These are phyloP conservation scores for Argyresthia albistria DNA, from an alignment of 2,888 invertebrate genomes.

Conservation along the genomic window DNA sequence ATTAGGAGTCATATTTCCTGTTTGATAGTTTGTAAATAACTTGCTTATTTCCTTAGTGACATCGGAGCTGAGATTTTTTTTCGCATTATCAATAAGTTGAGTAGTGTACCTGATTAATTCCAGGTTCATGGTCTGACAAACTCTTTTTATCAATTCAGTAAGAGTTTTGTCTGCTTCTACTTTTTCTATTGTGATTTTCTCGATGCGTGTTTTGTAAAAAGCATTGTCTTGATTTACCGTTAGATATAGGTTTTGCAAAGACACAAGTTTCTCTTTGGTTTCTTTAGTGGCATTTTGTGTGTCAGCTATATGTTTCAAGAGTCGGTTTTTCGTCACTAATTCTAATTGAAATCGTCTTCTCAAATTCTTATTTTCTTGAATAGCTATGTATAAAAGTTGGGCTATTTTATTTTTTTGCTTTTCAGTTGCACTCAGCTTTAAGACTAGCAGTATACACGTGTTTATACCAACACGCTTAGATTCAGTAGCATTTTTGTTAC, in stretches of 20 bases:
- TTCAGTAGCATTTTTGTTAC: slow-evolving; percentile 10
- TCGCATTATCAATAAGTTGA: slow-evolving; percentile 36
- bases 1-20: too few species aligned
- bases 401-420: slow-evolving; percentile 40
- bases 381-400: slow-evolving; percentile 35
- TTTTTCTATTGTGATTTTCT: slow-evolving; percentile 38
- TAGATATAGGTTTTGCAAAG: slow-evolving; percentile 48
- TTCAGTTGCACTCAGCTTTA: slow-evolving; percentile 35
- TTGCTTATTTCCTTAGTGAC: slow-evolving; percentile 37
- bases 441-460: slow-evolving; percentile 28
- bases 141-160: slow-evolving; percentile 36
- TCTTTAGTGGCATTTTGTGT: slow-evolving; percentile 41
- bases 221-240: slow-evolving; percentile 48
- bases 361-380: slow-evolving; percentile 47
- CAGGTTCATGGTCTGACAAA: slow-evolving; percentile 40
- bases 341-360: slow-evolving; percentile 40
- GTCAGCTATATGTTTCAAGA: slow-evolving; percentile 33
- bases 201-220: slow-evolving; percentile 37
- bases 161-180: slow-evolving; percentile 39
- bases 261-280: slow-evolving; percentile 34
- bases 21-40: slow-evolving; percentile 27
- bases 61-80: slow-evolving; percentile 23
- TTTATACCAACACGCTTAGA: slow-evolving; percentile 11
- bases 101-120: slow-evolving; percentile 44
- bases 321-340: slow-evolving; percentile 38